Evolutionary conservation across 2,113 vertebrate genomes (phyloP), one percentile per base, ranked within the genome.

Genomic region (Hiodon tergisus): DNA sequence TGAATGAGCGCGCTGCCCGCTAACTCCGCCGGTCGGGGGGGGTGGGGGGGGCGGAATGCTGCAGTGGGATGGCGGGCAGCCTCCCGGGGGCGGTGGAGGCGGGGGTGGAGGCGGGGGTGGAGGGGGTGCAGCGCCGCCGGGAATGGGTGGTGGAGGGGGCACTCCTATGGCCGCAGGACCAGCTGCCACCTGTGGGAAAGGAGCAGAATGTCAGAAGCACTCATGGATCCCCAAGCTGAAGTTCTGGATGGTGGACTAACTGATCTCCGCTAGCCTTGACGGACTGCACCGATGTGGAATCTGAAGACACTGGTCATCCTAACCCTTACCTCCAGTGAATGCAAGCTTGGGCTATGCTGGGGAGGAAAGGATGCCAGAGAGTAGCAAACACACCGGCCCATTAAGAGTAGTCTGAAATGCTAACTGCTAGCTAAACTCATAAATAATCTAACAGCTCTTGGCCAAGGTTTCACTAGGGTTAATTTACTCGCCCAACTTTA

Each of bases 21-120:
- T n/a, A n/a, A n/a, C n/a, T n/a, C n/a, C n/a, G n/a, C n/a, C n/a
- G n/a, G n/a, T n/a, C n/a, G 3, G 91, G 94, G 0, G 92, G 91
- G 2, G 88, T 88, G 8, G 88, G 91, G 91, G 89, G 50, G 0
- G 91, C 75, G 88, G 88, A 1, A 84, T 67, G 67, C 73, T 0
- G 0, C 86, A 83, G 10, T 83, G 93, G 74, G 61, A 90, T 11
- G 88, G 91, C 47, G 72, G 69, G 60, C 83, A 47, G 8, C 84
- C 81, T 5, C 87, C 76, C 9, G 84, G 88, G 14, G 89, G 90
- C 0, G 88, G 86, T 0, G 84, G 84, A 0, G 76, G 86, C 0
- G 89, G 86, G 0, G 83, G 85, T 7, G 88, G 78, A 2, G 90
- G 89, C 1, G 89, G 85, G 0, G 89, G 85, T 0, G 82, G 83